Base-by-base conservation (phyloP, 2,113 vertebrate genomes). In the Clinocottus analis region DNA sequence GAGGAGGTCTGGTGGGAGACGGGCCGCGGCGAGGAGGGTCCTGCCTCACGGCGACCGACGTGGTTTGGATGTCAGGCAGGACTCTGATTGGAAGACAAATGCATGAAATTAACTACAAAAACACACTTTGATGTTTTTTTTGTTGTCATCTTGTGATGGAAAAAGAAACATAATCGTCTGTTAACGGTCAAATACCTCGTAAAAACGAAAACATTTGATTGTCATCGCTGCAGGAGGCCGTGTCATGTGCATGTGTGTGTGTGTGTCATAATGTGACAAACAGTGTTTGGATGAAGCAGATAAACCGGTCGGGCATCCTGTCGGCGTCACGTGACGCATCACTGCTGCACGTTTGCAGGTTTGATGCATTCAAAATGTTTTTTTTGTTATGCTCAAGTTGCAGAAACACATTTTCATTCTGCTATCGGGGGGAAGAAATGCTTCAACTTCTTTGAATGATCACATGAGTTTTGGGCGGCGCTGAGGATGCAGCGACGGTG, bases 1-100 rank as follows among this genome's bases (percentile, higher is more conserved):
- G 72, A n/a, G 90, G 86, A 0, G 88, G 89, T 84, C 82, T 86
- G 56, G 16, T 3, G 9, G 92, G 90, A 0, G 93, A 78, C 0
- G 79, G 56, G n/a, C 19, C 62, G 13, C 63, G 86, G 33, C 56
- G 84, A 25, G 74, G 60, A n/a, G 88, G 39, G 2, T 90, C 85
- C 63, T 85, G 88, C 72, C 67, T 92, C 31, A 80, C 79, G 2
- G 63, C 14, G 1, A 79, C 75, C 0, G 80, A 25, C 3, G 84
- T 19, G 7, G 80, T 23, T 67, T 60, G 85, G 1, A 43, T 43
- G 4, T 90, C 91, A 45, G 89, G 70, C 37, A 85, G 75, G 29
- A 87, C 65, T 75, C 94, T 95, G 77, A 59, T 25, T 11, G 3
- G 7, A 27, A 71, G 8, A 31, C 4, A 67, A 27, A n/a, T 5